Base-by-base conservation (phyloP, 2,888 invertebrate species). In the Calliopum simillimum region DNA sequence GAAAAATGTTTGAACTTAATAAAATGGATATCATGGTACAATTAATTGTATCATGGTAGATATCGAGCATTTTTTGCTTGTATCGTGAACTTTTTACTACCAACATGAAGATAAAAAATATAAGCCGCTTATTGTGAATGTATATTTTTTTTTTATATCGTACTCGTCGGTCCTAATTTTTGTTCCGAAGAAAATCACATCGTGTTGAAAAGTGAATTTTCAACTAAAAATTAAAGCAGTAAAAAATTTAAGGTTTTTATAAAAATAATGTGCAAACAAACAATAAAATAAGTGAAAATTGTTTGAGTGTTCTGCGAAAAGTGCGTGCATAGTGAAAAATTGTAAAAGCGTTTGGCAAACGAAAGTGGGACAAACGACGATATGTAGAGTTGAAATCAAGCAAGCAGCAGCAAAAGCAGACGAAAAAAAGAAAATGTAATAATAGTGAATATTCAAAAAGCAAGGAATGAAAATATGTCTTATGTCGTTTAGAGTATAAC, bases 351-450 rank as follows among this genome's bases (percentile, higher is more conserved):
- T 12, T 19, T n/a, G 44, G 43, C 23, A 68, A 70, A 66, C 66
- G 69, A 70, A 73, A 72, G 71, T 72, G 67, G 71, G 71, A 62
- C 71, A 73, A 64, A 59, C 64, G 47, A 55, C 23, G 63, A 62
- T 61, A n/a, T n/a, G n/a, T n/a, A n/a, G n/a, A 53, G 19, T 55
- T 64, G 51, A 47, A 25, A 44, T 13, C 41, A 44, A 59, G 12
- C 49, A 46, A 53, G 58, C 43, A 44, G 47, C 67, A 51, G 56
- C 47, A 56, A 16, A 51, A 46, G 58, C 49, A 44, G 58, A 33
- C 33, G 33, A 33, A 33, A 33, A 33, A 3, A 8, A 33, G 5
- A 5, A 33, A 33, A 33, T n/a, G n/a, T n/a, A n/a, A n/a, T n/a
- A 33, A 33, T 33, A 33, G 33, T 4, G 33, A 8, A 33, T 8